Percentiles rank a stretch among this genome's conserved stretches.
Evolutionary conservation across 2,113 vertebrate genomes (phyloP).

Genomic region (Melozone crissalis): DNA sequence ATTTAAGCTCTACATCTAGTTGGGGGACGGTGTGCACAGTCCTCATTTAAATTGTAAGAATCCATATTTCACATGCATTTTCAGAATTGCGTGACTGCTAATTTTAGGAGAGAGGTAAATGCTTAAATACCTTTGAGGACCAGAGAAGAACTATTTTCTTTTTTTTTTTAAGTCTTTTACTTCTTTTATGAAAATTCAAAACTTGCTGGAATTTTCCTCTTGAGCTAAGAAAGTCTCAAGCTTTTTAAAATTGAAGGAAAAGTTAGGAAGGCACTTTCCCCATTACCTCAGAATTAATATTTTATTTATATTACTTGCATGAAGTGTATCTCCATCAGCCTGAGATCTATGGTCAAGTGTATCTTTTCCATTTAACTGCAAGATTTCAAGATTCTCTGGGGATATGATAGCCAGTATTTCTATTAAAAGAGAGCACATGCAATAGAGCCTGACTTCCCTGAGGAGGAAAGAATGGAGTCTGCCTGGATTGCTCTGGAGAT

Average conservation of each 20-base stretch:
- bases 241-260: conserved; percentile 4
- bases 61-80: background rate
- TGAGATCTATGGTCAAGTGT: conserved; percentile 19
- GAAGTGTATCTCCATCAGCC: conserved; percentile 16
- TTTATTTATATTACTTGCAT: conserved; percentile 44
- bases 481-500: background rate
- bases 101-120: background rate
- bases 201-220: background rate
- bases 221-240: background rate
- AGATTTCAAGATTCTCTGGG: conserved; percentile 28
- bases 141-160: background rate
- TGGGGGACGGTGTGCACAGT: background rate
- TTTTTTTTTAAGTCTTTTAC: background rate
- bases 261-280: conserved; percentile 11
- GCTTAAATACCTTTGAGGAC: background rate
- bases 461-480: background rate
- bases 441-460: background rate
- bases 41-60: background rate
- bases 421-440: background rate
- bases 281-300: conserved; percentile 43
- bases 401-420: conserved; percentile 32
- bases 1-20: background rate
- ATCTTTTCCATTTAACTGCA: conserved; percentile 41
- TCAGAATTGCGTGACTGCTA: background rate
- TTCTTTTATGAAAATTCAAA: background rate